Base-by-base conservation (phyloP, 35 echinoderm and acorn worm species). In the Lytechinus pictus region DNA sequence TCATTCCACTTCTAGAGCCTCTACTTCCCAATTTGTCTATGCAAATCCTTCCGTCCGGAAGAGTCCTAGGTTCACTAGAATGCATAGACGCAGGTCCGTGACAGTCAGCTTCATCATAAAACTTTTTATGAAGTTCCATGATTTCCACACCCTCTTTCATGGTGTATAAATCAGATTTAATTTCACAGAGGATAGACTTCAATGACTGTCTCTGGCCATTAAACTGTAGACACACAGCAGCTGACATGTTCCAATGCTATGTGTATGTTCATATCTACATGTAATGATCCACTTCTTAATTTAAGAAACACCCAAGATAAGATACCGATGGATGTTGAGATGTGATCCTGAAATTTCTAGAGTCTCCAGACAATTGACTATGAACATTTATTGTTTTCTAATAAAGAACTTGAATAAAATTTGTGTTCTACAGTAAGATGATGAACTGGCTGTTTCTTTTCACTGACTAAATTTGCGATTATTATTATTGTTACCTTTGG, bases 1-100 rank as follows among this genome's bases (percentile, higher is more conserved):
- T 86, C 91, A 95, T 95, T 8, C 54, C 89, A 24, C 29, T 90
- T 5, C 66, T 24, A 79, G 66, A 79, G 66, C 19, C 66, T 79
- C 66, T 79, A 24, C 19, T 24, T 24, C n/a, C 66, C 19, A 79
- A 5, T 8, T 79, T n/a, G 19, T n/a, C 66, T 24, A 16, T 24
- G 6, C 7, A 24, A 8, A 79, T 79, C 66, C 19, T n/a, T 24
- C 66, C 66, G 21, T 79, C 66, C 4, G 66, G 66, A 24, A 79
- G 66, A 79, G 66, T 79, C 66, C 0, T 79, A 0, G 66, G 66
- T 79, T 24, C 66, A 79, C 66, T 16, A 79, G 19, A 4, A 79
- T 24, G 8, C n/a, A 7, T 24, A n/a, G 66, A 79, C n/a, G n/a
- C 66, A 24, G 66, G 66, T 79, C 66, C 66, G 19, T 24, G 66